Percentiles rank a stretch among this genome's conserved stretches.
These are phyloP conservation scores for Zelostemma sp. DNA, from an alignment of 1,140 invertebrate species.

Conservation along the genomic window DNA sequence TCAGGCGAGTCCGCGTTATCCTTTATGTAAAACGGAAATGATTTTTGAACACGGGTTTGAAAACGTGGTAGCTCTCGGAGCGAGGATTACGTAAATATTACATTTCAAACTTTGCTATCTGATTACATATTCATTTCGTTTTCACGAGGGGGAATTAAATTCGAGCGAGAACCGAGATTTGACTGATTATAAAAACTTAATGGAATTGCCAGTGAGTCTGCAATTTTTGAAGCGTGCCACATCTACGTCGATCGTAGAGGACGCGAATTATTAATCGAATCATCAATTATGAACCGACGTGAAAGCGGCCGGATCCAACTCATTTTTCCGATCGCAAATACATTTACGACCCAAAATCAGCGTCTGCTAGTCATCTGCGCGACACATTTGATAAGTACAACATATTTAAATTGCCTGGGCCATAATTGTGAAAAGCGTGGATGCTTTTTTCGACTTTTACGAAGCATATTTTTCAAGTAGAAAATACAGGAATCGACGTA, in stretches of 20 bases:
- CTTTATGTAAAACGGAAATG: not conserved
- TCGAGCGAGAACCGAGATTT: conserved; percentile 1
- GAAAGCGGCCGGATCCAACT: too few relatives aligned
- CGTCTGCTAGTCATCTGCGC: too few relatives aligned
- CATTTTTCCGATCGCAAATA: too few relatives aligned
- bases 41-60: not conserved
- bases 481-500: not conserved
- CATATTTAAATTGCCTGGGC: too few relatives aligned
- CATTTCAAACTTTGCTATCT: conserved; percentile 11
- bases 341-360: too few relatives aligned
- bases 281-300: too few relatives aligned
- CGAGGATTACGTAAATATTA: conserved; percentile 10
- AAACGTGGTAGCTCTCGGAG: not conserved
- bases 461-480: too few relatives aligned
- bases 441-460: too few relatives aligned
- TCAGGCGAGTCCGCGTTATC: not conserved
- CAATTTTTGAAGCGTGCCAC: not conserved
- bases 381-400: too few relatives aligned
- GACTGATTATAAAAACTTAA: conserved; percentile 14
- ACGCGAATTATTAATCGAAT: too few relatives aligned
- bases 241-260: too few relatives aligned
- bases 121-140: conserved; percentile 19
- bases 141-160: conserved; percentile 8
- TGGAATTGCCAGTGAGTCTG: conserved; percentile 6
- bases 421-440: too few relatives aligned